Evolutionary conservation across 2,797 vertebrate genomes (phyloP), one percentile per base, ranked within the genome.

Genomic region (Podargus strigoides): DNA sequence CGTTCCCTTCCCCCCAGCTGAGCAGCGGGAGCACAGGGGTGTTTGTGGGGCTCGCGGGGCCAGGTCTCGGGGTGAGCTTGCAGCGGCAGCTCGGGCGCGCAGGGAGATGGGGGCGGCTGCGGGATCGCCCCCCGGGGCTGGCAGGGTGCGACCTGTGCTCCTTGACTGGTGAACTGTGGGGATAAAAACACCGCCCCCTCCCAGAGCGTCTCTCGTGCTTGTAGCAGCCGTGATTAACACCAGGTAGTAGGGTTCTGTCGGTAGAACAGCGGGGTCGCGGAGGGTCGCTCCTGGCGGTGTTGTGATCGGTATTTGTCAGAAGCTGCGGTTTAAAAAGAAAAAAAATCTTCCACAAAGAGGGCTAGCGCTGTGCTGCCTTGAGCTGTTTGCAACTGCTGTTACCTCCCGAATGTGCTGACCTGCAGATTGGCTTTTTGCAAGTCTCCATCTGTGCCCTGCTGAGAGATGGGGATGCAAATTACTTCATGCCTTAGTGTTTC

Each of bases 391-490:
- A 78, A 21, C 73, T 85, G 79, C 62, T 80, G 76, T 80, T 87
- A 13, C 49, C 59, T 85, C 37, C 63, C 50, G 74, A 93, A 95
- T 69, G 49, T 90, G 88, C 89, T 94, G 91, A 94, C 60, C 87
- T 87, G 85, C 87, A 80, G 73, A 56, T 12, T 78, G 76, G 34
- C 62, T 90, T 94, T 85, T 86, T 93, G 89, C 75, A 88, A 77
- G 46, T n/a, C 67, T 77, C 92, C 85, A 49, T 96, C 87, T 93
- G 94, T 78, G 79, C 69, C 49, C 66, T 77, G 36, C 83, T 94
- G 80, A 92, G 95, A 91, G 90, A 41, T 18, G 59, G 67, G 69
- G 78, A 70, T 97, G 69, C 79, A 84, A 93, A 93, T 90, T 64
- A 75, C 83, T 90, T 87, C 67, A 68, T 63, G 63, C 80, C 74